Percentiles rank a stretch among this genome's conserved stretches.
Evolutionary conservation across 2,113 vertebrate genomes (phyloP).

Genomic region (Anarrhichthys ocellatus): DNA sequence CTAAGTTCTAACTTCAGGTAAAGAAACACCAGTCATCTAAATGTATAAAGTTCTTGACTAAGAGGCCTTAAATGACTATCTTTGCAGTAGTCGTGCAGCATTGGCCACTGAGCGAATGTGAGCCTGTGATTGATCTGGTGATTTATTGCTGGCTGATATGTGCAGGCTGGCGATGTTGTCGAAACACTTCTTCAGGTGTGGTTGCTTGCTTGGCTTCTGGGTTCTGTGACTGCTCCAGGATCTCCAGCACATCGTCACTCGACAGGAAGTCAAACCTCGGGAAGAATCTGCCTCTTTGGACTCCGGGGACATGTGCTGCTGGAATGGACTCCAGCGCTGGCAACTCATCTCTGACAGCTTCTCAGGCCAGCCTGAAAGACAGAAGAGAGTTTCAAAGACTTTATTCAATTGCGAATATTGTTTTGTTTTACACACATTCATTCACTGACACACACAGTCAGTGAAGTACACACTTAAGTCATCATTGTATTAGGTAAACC

Average conservation of each 20-base stretch:
- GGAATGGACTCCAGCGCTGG: conserved; percentile 87
- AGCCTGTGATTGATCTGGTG: not conserved
- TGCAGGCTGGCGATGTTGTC: conserved; percentile 88
- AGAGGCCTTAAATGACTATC: not conserved
- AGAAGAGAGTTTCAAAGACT: not conserved
- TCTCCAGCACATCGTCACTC: conserved; percentile 91
- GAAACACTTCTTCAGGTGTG: conserved; percentile 83
- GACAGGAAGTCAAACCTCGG: conserved; percentile 93
- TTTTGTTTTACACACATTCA: no score
- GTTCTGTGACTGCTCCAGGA: conserved; percentile 90
- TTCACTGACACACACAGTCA: not conserved
- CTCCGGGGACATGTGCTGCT: conserved; percentile 90
- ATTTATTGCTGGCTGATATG: conserved; percentile 69
- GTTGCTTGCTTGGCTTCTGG: conserved; percentile 86
- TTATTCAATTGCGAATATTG: no score
- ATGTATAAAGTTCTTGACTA: not conserved
- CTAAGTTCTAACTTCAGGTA: not conserved
- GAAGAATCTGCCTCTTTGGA: conserved; percentile 90
- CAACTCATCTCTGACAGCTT: conserved; percentile 84
- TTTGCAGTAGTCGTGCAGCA: not conserved
- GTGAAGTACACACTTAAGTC: not conserved
- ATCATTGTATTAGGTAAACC: not conserved
- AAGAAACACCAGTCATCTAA: not conserved
- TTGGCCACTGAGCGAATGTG: not conserved
- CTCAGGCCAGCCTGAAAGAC: conserved; percentile 83